phyloP scores from a whole-genome alignment of 1,140 invertebrate species.

The Babylonia areolata region DNA sequence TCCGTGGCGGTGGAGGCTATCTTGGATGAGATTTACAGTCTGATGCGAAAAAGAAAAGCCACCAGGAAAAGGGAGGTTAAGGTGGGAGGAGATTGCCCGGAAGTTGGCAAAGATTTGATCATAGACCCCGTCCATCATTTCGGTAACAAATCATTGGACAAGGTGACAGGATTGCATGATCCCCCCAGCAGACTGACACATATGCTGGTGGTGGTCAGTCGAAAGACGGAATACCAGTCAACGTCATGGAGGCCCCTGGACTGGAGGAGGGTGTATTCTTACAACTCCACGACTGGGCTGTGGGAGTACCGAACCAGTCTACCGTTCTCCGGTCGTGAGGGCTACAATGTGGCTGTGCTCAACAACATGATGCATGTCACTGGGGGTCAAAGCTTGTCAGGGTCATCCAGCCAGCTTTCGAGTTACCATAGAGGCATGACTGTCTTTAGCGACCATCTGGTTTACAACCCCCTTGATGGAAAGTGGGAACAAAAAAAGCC shows the following conservation, averaged over 20 bases:
- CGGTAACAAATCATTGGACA: no score
- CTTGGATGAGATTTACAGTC: no score
- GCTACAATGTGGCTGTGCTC: conserved; percentile 19
- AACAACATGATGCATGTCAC: conserved; percentile 37
- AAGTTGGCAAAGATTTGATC: no score
- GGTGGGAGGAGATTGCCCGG: no score
- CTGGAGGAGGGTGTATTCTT: conserved; percentile 25
- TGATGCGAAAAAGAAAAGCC: no score
- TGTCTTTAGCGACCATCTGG: conserved; percentile 34
- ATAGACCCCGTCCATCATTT: no score
- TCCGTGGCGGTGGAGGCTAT: no score
- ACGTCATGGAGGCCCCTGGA: neutral
- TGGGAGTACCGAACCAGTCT: conserved; percentile 35
- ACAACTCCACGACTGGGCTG: conserved; percentile 29
- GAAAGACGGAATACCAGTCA: conserved; percentile 33
- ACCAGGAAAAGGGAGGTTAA: neutral
- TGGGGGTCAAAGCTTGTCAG: conserved; percentile 21
- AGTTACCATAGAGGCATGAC: conserved; percentile 17
- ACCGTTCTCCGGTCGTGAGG: conserved; percentile 33
- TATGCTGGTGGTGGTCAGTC: conserved; percentile 36
- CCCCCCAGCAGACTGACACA: conserved; percentile 7
- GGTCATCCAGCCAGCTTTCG: no score
- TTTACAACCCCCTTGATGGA: conserved; percentile 6
- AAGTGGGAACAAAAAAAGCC: conserved; percentile 31
- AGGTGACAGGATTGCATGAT: neutral